phyloP scores from a whole-genome alignment of 2,797 vertebrate genomes.

The Parauchenoglanis punctatus region DNA sequence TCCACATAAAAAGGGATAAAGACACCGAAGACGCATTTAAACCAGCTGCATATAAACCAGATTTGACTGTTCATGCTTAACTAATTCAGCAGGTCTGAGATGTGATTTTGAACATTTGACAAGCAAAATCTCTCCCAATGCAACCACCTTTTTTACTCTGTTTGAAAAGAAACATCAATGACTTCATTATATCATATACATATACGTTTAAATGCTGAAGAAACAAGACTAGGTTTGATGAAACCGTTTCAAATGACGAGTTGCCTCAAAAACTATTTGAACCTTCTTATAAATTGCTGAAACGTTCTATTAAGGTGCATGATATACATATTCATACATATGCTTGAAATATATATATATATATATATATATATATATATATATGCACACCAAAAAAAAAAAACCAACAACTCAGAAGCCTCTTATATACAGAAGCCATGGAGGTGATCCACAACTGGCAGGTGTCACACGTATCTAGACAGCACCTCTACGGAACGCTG shows the following conservation, averaged over 20 bases:
- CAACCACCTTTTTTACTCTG: neutral
- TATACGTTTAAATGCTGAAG: neutral
- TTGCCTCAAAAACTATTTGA: neutral
- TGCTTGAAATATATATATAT: neutral
- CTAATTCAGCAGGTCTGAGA: neutral
- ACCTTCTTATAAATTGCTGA: neutral
- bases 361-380: neutral
- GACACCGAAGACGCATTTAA: neutral
- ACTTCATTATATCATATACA: neutral
- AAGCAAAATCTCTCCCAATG: neutral
- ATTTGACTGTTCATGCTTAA: neutral
- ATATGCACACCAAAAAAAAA: too few species aligned
- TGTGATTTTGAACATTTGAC: neutral
- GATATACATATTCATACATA: too few species aligned
- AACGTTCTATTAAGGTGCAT: neutral
- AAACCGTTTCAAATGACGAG: neutral
- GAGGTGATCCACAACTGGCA: conserved; percentile 38
- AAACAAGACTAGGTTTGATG: neutral
- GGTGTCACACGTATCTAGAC: conserved; percentile 39
- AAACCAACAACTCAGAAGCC: neutral
- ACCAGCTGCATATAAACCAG: neutral
- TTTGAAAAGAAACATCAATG: neutral
- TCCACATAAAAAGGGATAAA: conserved; percentile 1
- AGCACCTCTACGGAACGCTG: conserved; percentile 31
- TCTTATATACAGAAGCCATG: conserved; percentile 31